phyloP scores from a whole-genome alignment of 2,113 vertebrate genomes.

The Chaetodon auriga region DNA sequence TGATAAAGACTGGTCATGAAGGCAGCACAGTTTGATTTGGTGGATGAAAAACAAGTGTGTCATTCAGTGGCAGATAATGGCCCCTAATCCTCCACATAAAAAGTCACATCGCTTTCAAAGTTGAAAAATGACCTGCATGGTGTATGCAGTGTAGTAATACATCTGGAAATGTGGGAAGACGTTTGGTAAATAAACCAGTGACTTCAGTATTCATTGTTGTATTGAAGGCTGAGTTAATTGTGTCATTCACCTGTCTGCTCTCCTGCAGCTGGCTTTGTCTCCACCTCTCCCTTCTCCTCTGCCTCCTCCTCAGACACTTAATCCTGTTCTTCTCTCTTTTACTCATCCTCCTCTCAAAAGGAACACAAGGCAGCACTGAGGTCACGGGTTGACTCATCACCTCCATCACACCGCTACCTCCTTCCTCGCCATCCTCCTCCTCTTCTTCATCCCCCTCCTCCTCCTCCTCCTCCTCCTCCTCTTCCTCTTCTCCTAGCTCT shows the following conservation, averaged over 20 bases:
- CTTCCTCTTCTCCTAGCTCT: slow-evolving; percentile 54
- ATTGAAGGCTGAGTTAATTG: neutral
- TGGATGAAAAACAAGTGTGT: neutral
- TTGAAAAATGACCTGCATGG: neutral
- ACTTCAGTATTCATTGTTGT: neutral
- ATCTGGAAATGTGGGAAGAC: too few relatives aligned
- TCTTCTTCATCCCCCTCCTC: slow-evolving; percentile 70
- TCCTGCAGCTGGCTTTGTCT: slow-evolving; percentile 83
- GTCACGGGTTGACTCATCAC: slow-evolving; percentile 43
- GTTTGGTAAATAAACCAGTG: neutral
- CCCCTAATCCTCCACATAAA: neutral
- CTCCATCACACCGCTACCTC: slow-evolving; percentile 75
- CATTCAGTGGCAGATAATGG: neutral
- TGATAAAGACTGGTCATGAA: neutral
- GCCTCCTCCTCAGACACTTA: slow-evolving; percentile 88
- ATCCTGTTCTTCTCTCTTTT: slow-evolving; percentile 89
- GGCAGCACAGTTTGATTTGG: neutral
- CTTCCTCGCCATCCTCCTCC: slow-evolving; percentile 82
- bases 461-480: slow-evolving; percentile 30
- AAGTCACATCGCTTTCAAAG: neutral
- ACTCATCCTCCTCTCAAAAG: slow-evolving; percentile 76
- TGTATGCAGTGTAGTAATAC: too few relatives aligned
- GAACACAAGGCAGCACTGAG: slow-evolving; percentile 20
- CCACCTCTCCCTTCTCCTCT: slow-evolving; percentile 85
- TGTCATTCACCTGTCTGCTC: slow-evolving; percentile 77